phyloP scores from a whole-genome alignment of 2,888 invertebrate species.

The Tetramorium bicarinatum region DNA sequence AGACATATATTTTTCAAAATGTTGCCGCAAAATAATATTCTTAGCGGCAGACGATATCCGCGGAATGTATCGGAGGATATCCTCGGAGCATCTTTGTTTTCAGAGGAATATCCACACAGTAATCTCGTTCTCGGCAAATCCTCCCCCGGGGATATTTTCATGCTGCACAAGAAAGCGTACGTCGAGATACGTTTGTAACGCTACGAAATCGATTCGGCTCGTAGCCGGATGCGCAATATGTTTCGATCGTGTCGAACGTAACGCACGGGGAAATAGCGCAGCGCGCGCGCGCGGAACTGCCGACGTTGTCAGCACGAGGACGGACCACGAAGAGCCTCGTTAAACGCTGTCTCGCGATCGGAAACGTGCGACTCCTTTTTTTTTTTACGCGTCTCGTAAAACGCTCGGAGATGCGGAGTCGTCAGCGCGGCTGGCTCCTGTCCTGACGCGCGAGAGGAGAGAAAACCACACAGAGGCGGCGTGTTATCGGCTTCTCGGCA shows the following conservation, averaged over 20 bases:
- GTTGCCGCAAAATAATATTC: conserved; percentile 26
- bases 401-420: conserved; percentile 4
- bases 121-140: conserved; percentile 10
- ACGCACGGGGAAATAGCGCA: background rate
- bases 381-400: conserved; percentile 44
- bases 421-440: conserved; percentile 25
- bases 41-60: background rate
- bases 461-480: conserved; percentile 47
- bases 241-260: conserved; percentile 24
- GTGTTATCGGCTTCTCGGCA: conserved; percentile 52
- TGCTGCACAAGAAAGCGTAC: background rate
- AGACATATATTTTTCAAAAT: conserved; percentile 22
- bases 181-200: background rate
- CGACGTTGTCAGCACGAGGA: conserved; percentile 11
- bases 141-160: conserved; percentile 26
- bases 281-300: background rate
- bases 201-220: conserved; percentile 27
- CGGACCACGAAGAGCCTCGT: conserved; percentile 39
- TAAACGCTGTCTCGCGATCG: conserved; percentile 36
- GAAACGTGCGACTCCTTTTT: conserved; percentile 18
- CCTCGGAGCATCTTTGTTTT: conserved; percentile 19
- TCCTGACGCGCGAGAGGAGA: conserved; percentile 24
- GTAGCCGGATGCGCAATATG: background rate
- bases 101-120: background rate
- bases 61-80: background rate